phyloP scores from a whole-genome alignment of 35 echinoderm and acorn worm genomes.

The Diadema setosum region DNA sequence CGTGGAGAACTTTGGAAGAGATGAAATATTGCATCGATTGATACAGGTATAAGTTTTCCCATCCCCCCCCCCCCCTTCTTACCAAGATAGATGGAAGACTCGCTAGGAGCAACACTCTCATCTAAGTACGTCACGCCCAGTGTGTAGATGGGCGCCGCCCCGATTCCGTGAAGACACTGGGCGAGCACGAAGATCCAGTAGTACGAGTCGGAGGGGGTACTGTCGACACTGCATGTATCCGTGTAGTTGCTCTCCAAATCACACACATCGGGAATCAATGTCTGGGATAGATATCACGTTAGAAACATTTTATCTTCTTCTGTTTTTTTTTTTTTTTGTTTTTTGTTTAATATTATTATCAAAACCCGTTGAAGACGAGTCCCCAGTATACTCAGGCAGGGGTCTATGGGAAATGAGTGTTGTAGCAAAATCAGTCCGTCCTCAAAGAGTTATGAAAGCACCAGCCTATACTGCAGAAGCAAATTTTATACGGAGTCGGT shows the following conservation, averaged over 20 bases:
- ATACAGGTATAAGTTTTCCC: not conserved
- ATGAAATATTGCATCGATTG: too few relatives aligned
- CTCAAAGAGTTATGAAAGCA: too few relatives aligned
- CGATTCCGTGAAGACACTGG: conserved; percentile 92
- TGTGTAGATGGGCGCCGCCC: conserved; percentile 82
- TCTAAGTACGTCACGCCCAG: conserved; percentile 88
- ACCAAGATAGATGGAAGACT: conserved; percentile 89
- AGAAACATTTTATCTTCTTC: too few relatives aligned
- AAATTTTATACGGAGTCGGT: too few relatives aligned
- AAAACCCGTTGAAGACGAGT: too few relatives aligned
- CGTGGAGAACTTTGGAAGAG: too few relatives aligned
- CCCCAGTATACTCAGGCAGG: too few relatives aligned
- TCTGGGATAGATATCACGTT: conserved; percentile 15
- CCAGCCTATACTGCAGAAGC: too few relatives aligned
- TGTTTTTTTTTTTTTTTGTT: too few relatives aligned
- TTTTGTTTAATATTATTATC: too few relatives aligned
- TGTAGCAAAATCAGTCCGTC: too few relatives aligned
- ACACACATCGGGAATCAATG: conserved; percentile 53
- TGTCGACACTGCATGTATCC: not conserved
- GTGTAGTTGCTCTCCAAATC: conserved; percentile 21
- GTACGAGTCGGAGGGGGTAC: not conserved
- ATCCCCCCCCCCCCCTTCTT: not conserved
- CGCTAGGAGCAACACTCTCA: conserved; percentile 82
- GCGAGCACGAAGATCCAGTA: conserved; percentile 91
- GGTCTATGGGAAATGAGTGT: too few relatives aligned